phyloP scores from a whole-genome alignment of 2,113 vertebrate genomes.

The Cynoglossus semilaevis region DNA sequence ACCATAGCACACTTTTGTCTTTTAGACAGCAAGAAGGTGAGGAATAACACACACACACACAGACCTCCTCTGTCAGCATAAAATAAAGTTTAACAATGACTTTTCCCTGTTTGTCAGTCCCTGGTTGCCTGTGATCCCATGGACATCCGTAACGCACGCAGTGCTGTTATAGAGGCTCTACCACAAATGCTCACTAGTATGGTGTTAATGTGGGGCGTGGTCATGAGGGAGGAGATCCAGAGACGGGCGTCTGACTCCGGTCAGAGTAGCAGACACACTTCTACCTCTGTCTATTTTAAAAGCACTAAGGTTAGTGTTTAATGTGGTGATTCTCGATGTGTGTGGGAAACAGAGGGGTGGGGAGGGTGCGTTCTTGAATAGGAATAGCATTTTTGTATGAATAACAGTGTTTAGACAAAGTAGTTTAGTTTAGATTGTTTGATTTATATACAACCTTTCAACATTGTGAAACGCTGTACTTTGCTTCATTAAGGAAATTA shows the following conservation, averaged over 20 bases:
- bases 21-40: slow-evolving; percentile 89
- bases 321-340: too few relatives aligned
- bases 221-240: slow-evolving; percentile 83
- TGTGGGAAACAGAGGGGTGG: too few relatives aligned
- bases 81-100: not conserved
- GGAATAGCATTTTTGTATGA: too few relatives aligned
- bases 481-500: not conserved
- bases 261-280: slow-evolving; percentile 78
- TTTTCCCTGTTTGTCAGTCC: slow-evolving; percentile 59
- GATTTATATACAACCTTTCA: too few relatives aligned
- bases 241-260: slow-evolving; percentile 77
- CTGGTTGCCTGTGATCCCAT: slow-evolving; percentile 74
- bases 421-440: too few relatives aligned
- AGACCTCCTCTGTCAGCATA: not conserved
- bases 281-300: slow-evolving; percentile 91
- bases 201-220: slow-evolving; percentile 86
- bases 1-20: slow-evolving; percentile 92
- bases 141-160: slow-evolving; percentile 87
- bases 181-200: slow-evolving; percentile 86
- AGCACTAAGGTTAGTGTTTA: slow-evolving; percentile 83
- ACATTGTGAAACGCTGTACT: not conserved
- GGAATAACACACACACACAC: slow-evolving; percentile 1
- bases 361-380: too few relatives aligned
- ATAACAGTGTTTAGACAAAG: too few relatives aligned
- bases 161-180: slow-evolving; percentile 87